Conservation (phyloP, 2,888 invertebrate genomes). For the Eupeodes latifasciatus region DNA sequence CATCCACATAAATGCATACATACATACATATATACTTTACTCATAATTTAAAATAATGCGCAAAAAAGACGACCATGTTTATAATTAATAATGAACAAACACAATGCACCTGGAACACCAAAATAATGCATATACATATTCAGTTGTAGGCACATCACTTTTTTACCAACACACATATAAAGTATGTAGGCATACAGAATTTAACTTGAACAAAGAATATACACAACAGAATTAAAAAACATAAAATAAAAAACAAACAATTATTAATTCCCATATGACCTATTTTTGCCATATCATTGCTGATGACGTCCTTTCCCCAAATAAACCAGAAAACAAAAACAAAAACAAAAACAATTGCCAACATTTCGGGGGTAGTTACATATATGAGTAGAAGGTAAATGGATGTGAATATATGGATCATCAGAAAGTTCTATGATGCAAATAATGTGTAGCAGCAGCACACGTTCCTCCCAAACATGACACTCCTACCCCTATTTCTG, state of each 20-base stretch:
- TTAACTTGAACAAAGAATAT: background rate
- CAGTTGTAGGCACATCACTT: background rate
- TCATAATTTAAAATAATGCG: constrained; percentile 62
- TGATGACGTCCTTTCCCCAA: constrained; percentile 53
- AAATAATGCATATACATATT: background rate
- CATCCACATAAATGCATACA: background rate
- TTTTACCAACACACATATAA: background rate
- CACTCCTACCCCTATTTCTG: background rate
- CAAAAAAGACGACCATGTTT: constrained; percentile 59
- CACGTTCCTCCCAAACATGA: constrained; percentile 34
- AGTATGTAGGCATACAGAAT: background rate
- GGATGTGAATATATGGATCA: background rate
- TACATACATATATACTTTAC: constrained; percentile 17
- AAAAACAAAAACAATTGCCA: constrained; percentile 13
- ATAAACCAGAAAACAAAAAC: constrained; percentile 4
- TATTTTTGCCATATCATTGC: constrained; percentile 52
- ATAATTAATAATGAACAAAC: constrained; percentile 72
- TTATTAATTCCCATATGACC: constrained; percentile 71
- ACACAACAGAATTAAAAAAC: background rate
- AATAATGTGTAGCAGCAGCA: constrained; percentile 45
- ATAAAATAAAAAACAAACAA: constrained; percentile 24
- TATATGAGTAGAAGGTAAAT: too few relatives aligned
- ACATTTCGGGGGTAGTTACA: background rate
- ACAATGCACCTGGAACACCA: constrained; percentile 66
- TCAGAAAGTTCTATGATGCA: constrained; percentile 45